A percentile compares a stretch with the other conserved stretches of the same genome.
These are phyloP conservation scores for Andrena trimmerana DNA, from an alignment of 2,888 invertebrate genomes.

Conservation along the genomic window DNA sequence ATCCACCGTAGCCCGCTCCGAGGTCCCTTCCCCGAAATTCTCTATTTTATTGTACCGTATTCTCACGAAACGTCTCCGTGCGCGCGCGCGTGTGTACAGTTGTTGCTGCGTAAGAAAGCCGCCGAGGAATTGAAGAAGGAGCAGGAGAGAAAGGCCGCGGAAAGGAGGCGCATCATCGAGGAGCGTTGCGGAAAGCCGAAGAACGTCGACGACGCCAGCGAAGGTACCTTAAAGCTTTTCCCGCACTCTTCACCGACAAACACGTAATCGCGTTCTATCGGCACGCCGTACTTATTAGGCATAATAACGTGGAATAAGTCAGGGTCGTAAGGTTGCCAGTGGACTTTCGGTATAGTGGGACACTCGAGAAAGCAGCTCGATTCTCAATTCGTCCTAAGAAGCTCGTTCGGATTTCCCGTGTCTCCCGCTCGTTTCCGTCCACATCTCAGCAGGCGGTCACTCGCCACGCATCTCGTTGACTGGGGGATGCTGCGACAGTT, in stretches of 20 bases:
- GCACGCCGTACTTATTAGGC: slow-evolving; percentile 9
- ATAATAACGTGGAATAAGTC: background rate
- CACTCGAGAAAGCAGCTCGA: slow-evolving; percentile 13
- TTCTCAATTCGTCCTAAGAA: background rate
- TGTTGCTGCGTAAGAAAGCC: slow-evolving; percentile 99
- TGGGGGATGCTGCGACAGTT: background rate
- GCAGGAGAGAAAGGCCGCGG: slow-evolving; percentile 99
- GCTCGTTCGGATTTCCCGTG: background rate
- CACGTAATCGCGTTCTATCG: slow-evolving; percentile 20
- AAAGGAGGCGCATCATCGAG: slow-evolving; percentile 98
- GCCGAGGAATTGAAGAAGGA: slow-evolving; percentile 99
- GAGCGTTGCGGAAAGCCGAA: slow-evolving; percentile 97
- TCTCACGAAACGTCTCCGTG: background rate
- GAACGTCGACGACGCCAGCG: slow-evolving; percentile 95
- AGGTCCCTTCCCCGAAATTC: background rate
- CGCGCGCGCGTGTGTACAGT: slow-evolving; percentile 86
- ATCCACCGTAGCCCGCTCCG: background rate
- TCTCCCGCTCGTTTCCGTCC: slow-evolving; percentile 11
- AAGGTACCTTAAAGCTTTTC: slow-evolving; percentile 89
- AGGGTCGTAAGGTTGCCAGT: slow-evolving; percentile 23
- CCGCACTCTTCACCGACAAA: background rate
- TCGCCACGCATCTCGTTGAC: slow-evolving; percentile 6
- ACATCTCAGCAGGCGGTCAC: slow-evolving; percentile 26
- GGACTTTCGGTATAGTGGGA: background rate
- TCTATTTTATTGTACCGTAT: slow-evolving; percentile 15